These are phyloP conservation scores for Eupithecia subfuscata DNA, from an alignment of 2,888 invertebrate genomes.

Conservation along the genomic window DNA sequence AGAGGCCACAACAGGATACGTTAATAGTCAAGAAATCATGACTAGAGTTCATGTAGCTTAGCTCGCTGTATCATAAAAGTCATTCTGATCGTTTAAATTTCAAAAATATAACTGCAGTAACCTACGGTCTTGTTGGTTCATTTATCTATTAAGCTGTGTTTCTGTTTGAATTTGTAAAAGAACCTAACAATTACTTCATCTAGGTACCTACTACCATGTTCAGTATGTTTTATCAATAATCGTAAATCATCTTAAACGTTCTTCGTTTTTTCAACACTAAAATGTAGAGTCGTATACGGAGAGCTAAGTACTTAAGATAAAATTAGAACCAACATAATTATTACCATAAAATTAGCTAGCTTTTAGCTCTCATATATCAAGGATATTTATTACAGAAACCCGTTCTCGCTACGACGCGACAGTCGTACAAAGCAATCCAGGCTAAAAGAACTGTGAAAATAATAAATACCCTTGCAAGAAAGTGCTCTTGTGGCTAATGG, in stretches of 20 bases:
- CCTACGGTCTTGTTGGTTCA: not conserved
- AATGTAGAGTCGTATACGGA: not conserved
- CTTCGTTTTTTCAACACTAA: not conserved
- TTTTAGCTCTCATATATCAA: slow-evolving; percentile 3
- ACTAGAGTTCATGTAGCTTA: slow-evolving; percentile 25
- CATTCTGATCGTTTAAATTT: slow-evolving; percentile 3
- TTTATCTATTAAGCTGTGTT: not conserved
- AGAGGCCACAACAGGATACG: slow-evolving; percentile 24
- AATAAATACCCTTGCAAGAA: slow-evolving; percentile 51
- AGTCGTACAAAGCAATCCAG: slow-evolving; percentile 29
- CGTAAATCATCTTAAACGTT: not conserved
- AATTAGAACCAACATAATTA: not conserved
- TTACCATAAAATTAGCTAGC: not conserved
- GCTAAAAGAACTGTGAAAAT: slow-evolving; percentile 52
- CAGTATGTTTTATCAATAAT: not conserved
- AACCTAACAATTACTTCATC: not conserved
- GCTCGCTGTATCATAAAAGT: slow-evolving; percentile 26
- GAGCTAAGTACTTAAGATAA: not conserved
- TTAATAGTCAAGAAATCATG: slow-evolving; percentile 34
- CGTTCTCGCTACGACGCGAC: slow-evolving; percentile 11
- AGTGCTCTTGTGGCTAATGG: slow-evolving; percentile 54
- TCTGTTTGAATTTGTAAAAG: not conserved
- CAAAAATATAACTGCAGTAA: not conserved
- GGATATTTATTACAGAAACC: slow-evolving; percentile 6
- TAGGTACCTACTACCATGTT: not conserved